Percentiles rank a stretch among this genome's conserved stretches.
Conservation (phyloP, 2,888 invertebrate genomes). For the Tortricodes alternella region DNA sequence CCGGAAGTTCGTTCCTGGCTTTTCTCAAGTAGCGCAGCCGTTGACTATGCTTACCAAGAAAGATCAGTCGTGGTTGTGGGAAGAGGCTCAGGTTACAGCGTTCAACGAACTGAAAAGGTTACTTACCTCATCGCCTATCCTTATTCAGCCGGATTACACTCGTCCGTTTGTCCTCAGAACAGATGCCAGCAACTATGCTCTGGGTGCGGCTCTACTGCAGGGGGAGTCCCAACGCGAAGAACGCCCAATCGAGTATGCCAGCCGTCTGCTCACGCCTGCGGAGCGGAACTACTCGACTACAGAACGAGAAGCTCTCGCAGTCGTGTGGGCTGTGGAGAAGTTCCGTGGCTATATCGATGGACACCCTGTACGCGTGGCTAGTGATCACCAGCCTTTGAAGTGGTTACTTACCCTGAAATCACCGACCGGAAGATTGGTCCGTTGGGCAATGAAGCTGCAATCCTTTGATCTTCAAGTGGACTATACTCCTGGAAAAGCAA, state of each 20-base stretch:
- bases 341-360: too few relatives aligned
- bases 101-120: constrained; percentile 34
- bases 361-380: too few relatives aligned
- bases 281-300: too few relatives aligned
- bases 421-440: too few relatives aligned
- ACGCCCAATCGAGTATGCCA: constrained; percentile 37
- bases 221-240: constrained; percentile 37
- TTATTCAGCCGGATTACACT: constrained; percentile 38
- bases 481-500: too few relatives aligned
- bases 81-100: constrained; percentile 32
- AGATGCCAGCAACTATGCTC: constrained; percentile 30
- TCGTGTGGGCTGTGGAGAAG: too few relatives aligned
- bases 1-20: constrained; percentile 29
- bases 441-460: too few relatives aligned
- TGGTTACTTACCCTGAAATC: too few relatives aligned
- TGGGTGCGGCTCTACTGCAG: constrained; percentile 42
- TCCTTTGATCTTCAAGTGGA: too few relatives aligned
- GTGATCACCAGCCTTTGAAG: too few relatives aligned
- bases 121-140: constrained; percentile 37
- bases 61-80: constrained; percentile 41
- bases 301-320: too few relatives aligned
- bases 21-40: constrained; percentile 41
- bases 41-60: constrained; percentile 44
- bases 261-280: too few relatives aligned
- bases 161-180: background rate